phyloP scores from a whole-genome alignment of 2,797 vertebrate species.

The Chelmon rostratus region DNA sequence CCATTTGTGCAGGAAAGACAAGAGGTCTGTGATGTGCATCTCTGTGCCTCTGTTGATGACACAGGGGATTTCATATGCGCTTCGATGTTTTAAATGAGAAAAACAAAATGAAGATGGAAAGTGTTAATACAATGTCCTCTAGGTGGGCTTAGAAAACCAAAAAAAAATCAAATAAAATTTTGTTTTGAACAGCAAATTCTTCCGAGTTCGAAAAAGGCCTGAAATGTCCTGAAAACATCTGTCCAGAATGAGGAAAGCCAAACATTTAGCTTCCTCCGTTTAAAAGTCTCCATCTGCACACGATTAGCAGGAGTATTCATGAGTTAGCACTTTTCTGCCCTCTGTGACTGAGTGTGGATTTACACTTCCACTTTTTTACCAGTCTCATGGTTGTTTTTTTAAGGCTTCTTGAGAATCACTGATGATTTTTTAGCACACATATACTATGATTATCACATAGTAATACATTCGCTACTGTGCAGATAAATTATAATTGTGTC shows the following conservation, averaged over 20 bases:
- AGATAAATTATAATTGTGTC: not conserved
- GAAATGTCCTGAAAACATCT: slow-evolving; percentile 13
- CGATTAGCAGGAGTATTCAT: not conserved
- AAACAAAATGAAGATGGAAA: slow-evolving; percentile 3
- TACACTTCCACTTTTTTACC: not conserved
- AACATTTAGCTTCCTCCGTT: not conserved
- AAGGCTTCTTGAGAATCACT: not conserved
- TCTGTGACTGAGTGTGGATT: slow-evolving; percentile 2
- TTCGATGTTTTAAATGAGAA: slow-evolving; percentile 1
- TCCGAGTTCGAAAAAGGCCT: not conserved
- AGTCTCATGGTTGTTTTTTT: not conserved
- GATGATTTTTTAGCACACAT: too few relatives aligned
- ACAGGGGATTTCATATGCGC: slow-evolving; percentile 2
- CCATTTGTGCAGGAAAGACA: slow-evolving; percentile 54
- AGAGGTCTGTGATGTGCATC: slow-evolving; percentile 27
- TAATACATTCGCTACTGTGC: too few relatives aligned
- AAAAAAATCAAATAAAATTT: too few relatives aligned
- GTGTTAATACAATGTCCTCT: not conserved
- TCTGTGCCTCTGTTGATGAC: slow-evolving; percentile 13
- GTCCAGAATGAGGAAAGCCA: not conserved
- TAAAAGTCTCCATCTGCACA: slow-evolving; percentile 25
- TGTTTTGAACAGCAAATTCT: slow-evolving; percentile 3
- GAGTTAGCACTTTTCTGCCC: slow-evolving; percentile 11
- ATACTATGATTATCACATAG: not conserved
- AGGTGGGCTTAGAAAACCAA: too few relatives aligned